Base-by-base conservation (phyloP, 2,797 vertebrate genomes). In the Karalla daura region DNA sequence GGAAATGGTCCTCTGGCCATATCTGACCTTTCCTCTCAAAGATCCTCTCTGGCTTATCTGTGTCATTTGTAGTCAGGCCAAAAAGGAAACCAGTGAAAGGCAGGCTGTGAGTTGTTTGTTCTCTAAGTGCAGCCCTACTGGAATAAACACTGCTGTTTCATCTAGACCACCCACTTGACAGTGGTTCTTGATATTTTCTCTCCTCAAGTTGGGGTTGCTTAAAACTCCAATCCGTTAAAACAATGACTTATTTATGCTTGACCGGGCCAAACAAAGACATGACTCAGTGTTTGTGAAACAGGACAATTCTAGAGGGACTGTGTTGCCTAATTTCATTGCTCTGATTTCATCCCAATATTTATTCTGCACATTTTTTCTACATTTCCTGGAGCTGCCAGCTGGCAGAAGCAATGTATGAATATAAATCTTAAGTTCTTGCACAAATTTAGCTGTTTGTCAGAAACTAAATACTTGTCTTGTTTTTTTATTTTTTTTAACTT, bases 271-370 rank as follows among this genome's bases (percentile, higher is more conserved):
- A 30, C 33, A 54, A 54, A 44, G 0, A 2, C n/a, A n/a, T n/a
- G n/a, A 10, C 33, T 13, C 11, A 47, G 25, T 4, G 7, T 23
- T 46, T 52, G 9, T 28, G 11, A 54, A 67, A 53, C 5, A 47
- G 45, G 18, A 44, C 49, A 25, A 36, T 37, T 50, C 40, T 45
- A 21, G 25, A 63, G 37, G 24, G 51, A 37, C 37, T 9, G 35
- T 50, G 36, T 50, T 73, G 44, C 54, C 23, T 60, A 41, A 66
- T 64, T 64, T 54, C 7, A 63, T 58, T 18, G 23, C 61, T 65
- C 61, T 78, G 53, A 67, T 76, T 45, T 32, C 40, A 45, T 63
- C 15, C 15, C 11, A 28, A 28, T 47, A 7, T 46, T 3, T 28
- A 20, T n/a, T 72, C n/a, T 30, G 20, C 18, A 47, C 49, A 49